phyloP scores from a whole-genome alignment of 2,113 vertebrate genomes.

The Apus apus region DNA sequence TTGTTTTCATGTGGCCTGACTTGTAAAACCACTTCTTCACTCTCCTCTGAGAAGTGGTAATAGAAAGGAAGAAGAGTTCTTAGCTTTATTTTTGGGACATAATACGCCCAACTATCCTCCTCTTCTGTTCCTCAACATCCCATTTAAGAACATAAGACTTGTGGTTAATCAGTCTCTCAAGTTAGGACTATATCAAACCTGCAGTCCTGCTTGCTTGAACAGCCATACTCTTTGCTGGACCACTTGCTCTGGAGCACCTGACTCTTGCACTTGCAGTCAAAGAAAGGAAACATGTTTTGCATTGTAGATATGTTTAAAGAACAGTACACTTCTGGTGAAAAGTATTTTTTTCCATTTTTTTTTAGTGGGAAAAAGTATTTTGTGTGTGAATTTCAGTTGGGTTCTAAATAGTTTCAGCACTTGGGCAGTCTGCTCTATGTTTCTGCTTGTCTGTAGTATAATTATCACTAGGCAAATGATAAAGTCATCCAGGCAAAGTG shows the following conservation, averaged over 20 bases:
- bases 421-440: not conserved
- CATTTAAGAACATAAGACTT: not conserved
- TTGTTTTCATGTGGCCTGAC: not conserved
- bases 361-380: not conserved
- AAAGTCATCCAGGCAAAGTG: not conserved
- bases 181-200: not conserved
- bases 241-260: not conserved
- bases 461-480: not conserved
- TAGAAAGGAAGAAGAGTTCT: not conserved
- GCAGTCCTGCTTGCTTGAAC: not conserved
- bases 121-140: not conserved
- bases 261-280: fast-evolving
- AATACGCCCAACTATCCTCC: not conserved
- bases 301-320: not conserved
- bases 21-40: not conserved
- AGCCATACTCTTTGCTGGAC: not conserved
- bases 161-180: not conserved
- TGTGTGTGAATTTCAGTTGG: not conserved
- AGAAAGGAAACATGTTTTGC: not conserved
- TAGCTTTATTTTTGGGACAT: not conserved
- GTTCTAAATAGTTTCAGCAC: not conserved
- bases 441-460: not conserved
- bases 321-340: not conserved
- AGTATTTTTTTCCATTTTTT: not conserved
- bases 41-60: not conserved